Evolutionary conservation across 2,113 vertebrate genomes (phyloP).

Genomic region (Festucalex cinctus): DNA sequence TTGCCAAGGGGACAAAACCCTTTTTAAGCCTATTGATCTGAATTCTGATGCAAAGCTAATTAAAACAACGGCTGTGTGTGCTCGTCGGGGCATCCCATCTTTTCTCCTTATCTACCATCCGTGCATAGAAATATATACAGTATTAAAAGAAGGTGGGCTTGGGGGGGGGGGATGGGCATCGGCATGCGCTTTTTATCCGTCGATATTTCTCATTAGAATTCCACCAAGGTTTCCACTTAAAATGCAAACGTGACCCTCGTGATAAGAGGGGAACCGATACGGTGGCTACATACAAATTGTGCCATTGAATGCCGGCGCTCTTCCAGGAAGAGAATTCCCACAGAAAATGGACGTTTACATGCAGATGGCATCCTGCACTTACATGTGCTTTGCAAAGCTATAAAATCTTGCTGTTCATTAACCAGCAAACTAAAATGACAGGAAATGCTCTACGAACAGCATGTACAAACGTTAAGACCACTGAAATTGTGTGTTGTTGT

Average conservation of each 20-base stretch:
- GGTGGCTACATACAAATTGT: slow-evolving; percentile 44
- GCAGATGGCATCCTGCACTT: slow-evolving; percentile 24
- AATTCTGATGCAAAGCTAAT: slow-evolving; percentile 74
- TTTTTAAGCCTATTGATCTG: slow-evolving; percentile 64
- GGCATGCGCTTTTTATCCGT: slow-evolving; percentile 49
- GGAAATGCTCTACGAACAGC: not conserved
- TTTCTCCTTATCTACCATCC: slow-evolving; percentile 31
- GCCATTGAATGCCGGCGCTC: slow-evolving; percentile 42
- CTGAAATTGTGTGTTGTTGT: too few species aligned
- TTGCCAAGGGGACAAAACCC: slow-evolving; percentile 57
- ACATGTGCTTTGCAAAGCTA: slow-evolving; percentile 25
- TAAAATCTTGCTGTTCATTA: slow-evolving; percentile 28
- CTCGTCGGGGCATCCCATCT: slow-evolving; percentile 23
- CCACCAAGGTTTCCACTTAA: slow-evolving; percentile 59
- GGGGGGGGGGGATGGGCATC: slow-evolving; percentile 25
- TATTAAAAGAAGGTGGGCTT: slow-evolving; percentile 49
- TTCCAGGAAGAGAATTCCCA: slow-evolving; percentile 34
- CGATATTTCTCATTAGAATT: slow-evolving; percentile 69
- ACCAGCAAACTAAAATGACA: not conserved
- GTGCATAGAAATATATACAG: slow-evolving; percentile 23
- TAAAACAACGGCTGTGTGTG: slow-evolving; percentile 66
- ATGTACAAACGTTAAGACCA: too few species aligned
- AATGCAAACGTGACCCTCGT: slow-evolving; percentile 61
- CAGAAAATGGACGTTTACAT: slow-evolving; percentile 33
- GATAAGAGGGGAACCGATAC: slow-evolving; percentile 58